Evolutionary conservation across 2,113 vertebrate genomes (phyloP).

Genomic region (Ailuropoda melanoleuca): DNA sequence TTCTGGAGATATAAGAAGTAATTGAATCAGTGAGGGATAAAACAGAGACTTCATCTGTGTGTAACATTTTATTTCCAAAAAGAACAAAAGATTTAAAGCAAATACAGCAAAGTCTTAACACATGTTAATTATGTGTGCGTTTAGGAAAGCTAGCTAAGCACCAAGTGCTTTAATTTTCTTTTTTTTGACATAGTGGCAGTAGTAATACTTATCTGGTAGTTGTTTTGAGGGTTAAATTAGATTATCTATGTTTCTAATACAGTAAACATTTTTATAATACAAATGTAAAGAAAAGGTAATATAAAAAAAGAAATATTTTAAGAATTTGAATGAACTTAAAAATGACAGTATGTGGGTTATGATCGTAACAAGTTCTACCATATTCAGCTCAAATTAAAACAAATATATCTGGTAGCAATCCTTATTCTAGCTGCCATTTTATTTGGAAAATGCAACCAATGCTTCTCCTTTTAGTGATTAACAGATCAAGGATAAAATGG

Average conservation of each 20-base stretch:
- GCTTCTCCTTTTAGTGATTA: neutral
- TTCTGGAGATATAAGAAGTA: neutral
- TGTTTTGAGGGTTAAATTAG: neutral
- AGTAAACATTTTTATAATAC: neutral
- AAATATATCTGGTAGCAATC: neutral
- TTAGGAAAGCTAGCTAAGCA: neutral
- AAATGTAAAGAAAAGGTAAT: neutral
- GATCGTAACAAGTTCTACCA: neutral
- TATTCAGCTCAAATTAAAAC: neutral
- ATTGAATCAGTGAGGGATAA: neutral
- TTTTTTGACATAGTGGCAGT: neutral
- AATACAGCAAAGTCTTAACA: neutral
- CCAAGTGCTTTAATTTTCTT: neutral
- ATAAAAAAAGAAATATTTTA: slow-evolving; percentile 33
- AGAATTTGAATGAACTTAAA: slow-evolving; percentile 7
- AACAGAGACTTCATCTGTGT: neutral
- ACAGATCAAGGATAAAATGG: neutral
- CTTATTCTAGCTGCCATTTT: neutral
- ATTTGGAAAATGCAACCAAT: slow-evolving; percentile 3
- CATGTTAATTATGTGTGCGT: neutral
- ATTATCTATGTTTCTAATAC: neutral
- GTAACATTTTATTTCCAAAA: slow-evolving; percentile 15
- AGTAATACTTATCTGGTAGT: neutral
- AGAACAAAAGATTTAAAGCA: neutral
- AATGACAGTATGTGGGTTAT: neutral